A percentile compares a stretch with the other conserved stretches of the same genome.
Evolutionary conservation across 2,113 vertebrate species (phyloP).

Genomic region (Accipiter cooperii): DNA sequence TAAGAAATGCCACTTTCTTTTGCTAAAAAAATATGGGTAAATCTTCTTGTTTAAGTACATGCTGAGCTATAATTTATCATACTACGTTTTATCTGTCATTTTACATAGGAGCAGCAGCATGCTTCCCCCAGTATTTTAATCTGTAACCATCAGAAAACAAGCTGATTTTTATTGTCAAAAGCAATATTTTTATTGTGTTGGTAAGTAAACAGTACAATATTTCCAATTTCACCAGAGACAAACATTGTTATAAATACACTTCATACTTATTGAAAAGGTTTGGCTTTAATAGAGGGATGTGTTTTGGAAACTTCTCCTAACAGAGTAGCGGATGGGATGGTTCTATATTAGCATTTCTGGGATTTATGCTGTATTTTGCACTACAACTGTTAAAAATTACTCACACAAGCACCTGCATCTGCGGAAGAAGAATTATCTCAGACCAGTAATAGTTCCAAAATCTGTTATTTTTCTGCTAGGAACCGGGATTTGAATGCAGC

Average conservation of each 20-base stretch:
- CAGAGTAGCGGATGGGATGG: neutral
- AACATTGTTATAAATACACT: neutral
- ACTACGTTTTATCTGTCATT: neutral
- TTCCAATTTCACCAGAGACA: neutral
- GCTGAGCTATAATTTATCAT: neutral
- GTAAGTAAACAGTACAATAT: neutral
- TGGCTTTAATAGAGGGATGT: neutral
- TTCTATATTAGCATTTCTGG: neutral
- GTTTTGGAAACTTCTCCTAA: neutral
- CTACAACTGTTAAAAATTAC: neutral
- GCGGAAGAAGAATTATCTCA: neutral
- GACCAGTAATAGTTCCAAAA: conserved; percentile 1
- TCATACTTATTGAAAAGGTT: neutral
- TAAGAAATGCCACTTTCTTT: neutral
- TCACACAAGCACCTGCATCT: conserved; percentile 1
- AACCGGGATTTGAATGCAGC: conserved; percentile 5
- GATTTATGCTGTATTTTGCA: neutral
- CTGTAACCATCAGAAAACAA: neutral
- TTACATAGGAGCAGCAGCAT: neutral
- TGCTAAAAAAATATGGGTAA: neutral
- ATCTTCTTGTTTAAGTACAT: neutral
- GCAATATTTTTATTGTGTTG: neutral
- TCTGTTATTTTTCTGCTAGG: neutral
- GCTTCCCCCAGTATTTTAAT: neutral
- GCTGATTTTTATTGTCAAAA: neutral